Base-by-base conservation (phyloP, 2,888 invertebrate species). In the Eupithecia subumbrata region DNA sequence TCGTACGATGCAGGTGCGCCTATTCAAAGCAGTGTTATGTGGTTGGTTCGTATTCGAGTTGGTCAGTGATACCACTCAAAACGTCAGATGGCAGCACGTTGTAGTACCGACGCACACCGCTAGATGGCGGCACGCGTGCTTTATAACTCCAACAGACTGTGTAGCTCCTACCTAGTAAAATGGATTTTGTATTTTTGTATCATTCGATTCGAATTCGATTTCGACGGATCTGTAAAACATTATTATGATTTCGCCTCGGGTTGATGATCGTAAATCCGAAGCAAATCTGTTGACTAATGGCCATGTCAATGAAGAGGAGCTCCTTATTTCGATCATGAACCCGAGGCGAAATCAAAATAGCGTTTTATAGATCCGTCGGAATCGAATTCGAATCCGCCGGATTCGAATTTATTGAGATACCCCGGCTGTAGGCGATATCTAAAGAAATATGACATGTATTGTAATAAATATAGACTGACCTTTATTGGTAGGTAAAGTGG, bases 401-500 rank as follows among this genome's bases (percentile, higher is more conserved):
- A n/a, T n/a, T n/a, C n/a, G n/a, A n/a, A n/a, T n/a, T n/a, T n/a
- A n/a, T n/a, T n/a, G n/a, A n/a, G n/a, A n/a, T n/a, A n/a, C n/a
- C n/a, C n/a, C n/a, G n/a, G n/a, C n/a, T 7, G 5, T 7, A 12
- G 56, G 12, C 22, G 8, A 0, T 56, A 37, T 37, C 37, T 37
- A 37, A 1, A 56, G 22, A 56, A 52, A 52, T n/a, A 56, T 25
- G 12, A 30, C 30, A 30, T 30, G 30, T 30, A 30, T 30, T 30
- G 25, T 60, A 25, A 25, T 60, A 12, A 64, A 34, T 16, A 67
- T 64, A 34, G 70, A 77, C 86, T 86, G 80, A 93, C 93, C 93
- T 92, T 92, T 94, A 83, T 84, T 89, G 48, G 94, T 92, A 45
- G 94, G 87, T 77, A 95, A 86, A 68, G 94, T 92, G 80, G 87